Evolutionary conservation across 2,113 vertebrate genomes (phyloP).

Genomic region (Harpagus bidentatus): DNA sequence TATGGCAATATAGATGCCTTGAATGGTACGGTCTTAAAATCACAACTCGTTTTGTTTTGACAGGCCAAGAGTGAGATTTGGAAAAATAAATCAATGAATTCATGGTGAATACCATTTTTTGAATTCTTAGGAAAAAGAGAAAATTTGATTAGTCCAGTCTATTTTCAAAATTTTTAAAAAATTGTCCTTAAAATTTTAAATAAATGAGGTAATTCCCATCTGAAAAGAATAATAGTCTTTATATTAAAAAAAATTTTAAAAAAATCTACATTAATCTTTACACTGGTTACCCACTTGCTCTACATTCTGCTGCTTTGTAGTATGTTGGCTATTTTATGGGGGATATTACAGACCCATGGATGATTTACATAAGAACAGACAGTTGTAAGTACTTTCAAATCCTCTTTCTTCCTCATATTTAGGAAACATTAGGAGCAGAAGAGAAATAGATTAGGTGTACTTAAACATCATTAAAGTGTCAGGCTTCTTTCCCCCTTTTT

Average conservation of each 20-base stretch:
- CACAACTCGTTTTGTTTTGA: background rate
- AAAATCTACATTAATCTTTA: constrained; percentile 8
- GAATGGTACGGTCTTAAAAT: background rate
- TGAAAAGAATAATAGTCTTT: constrained; percentile 9
- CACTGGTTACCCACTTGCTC: background rate
- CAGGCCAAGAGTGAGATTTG: background rate
- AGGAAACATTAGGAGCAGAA: constrained; percentile 66
- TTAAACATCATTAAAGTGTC: constrained; percentile 75
- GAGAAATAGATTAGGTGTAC: constrained; percentile 69
- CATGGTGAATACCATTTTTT: background rate
- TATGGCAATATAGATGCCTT: background rate
- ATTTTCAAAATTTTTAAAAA: constrained; percentile 12
- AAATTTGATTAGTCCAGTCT: background rate
- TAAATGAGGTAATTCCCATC: background rate
- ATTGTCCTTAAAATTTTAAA: constrained; percentile 12
- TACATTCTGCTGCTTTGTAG: constrained; percentile 18
- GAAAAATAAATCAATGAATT: background rate
- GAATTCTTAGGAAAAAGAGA: background rate
- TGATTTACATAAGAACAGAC: constrained; percentile 60
- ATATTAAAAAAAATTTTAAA: background rate
- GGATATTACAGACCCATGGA: background rate
- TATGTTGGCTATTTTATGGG: constrained; percentile 41
- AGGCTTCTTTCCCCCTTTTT: constrained; percentile 46
- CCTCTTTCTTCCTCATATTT: constrained; percentile 65
- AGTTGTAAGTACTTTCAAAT: constrained; percentile 67